Base-by-base conservation (phyloP, 2,888 invertebrate genomes). In the Cheilosia vernalis region DNA sequence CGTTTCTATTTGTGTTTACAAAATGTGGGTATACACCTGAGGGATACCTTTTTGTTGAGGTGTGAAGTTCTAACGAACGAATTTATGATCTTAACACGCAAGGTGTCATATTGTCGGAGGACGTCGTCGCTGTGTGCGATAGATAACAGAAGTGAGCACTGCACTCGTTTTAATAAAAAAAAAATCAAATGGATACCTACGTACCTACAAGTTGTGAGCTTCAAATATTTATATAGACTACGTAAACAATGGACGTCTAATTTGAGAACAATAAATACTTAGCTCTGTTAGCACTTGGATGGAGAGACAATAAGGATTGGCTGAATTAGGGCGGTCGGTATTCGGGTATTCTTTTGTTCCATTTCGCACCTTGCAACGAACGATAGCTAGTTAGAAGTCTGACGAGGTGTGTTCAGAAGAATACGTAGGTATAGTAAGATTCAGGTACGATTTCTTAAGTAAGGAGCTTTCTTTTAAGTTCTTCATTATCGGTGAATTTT, bases 21-120 rank as follows among this genome's bases (percentile, higher is more conserved):
- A 49, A 56, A 37, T 10, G 37, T 13, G 13, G 9, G 10, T 15
- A 64, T 21, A 40, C 27, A 10, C 44, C 10, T 53, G 15, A 42
- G 47, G 51, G 73, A 53, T 77, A 33, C 37, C 27, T 47, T 70
- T 70, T 4, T 78, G 56, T 70, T 56, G 37, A 70, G 69, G 70
- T 73, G 79, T 51, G 64, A 72, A 58, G 55, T 51, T 73, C 64
- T 79, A 64, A 72, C 60, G 66, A 79, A 79, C 47, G 44, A 73
- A 66, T 79, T 73, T 79, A 79, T 66, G 79, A 73, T 72, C 66
- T 73, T 60, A 30, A 58, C 73, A 73, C 64, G 79, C 73, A 73
- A 79, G 79, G 79, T 79, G 79, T 73, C 64, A 79, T 79, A 40
- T 72, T 79, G 60, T 58, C 51, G 79, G 60, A 72, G 64, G 72